A percentile compares a stretch with the other conserved stretches of the same genome.
Evolutionary conservation across 2,113 vertebrate genomes (phyloP).

Genomic region (Chaetodon auriga): DNA sequence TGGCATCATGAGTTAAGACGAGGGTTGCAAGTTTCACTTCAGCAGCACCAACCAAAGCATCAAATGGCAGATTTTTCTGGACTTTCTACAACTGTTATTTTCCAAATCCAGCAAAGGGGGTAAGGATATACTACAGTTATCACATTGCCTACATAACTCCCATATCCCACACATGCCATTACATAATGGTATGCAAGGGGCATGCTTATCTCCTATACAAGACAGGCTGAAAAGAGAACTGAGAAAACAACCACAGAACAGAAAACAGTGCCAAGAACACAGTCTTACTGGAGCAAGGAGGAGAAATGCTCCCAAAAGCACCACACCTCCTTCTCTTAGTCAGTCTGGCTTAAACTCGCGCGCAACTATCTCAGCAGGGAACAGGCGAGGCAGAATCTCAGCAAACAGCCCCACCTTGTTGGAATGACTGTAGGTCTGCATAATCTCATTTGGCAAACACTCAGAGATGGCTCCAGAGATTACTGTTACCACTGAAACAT

Average conservation of each 20-base stretch:
- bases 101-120: constrained; percentile 28
- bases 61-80: constrained; percentile 26
- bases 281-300: constrained; percentile 61
- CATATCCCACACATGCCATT: constrained; percentile 49
- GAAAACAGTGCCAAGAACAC: constrained; percentile 57
- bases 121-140: constrained; percentile 18
- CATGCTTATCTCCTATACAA: constrained; percentile 54
- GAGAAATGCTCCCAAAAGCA: constrained; percentile 60
- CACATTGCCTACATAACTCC: constrained; percentile 44
- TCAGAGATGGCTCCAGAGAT: constrained; percentile 49
- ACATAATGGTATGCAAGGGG: constrained; percentile 41
- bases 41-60: constrained; percentile 29
- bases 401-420: constrained; percentile 75
- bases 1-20: constrained; percentile 13
- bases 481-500: constrained; percentile 27
- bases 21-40: constrained; percentile 50
- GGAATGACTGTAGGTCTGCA: constrained; percentile 67
- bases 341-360: constrained; percentile 31
- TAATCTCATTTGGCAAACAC: constrained; percentile 60
- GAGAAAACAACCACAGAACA: constrained; percentile 23
- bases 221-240: constrained; percentile 45
- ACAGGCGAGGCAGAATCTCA: constrained; percentile 68
- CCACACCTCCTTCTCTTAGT: constrained; percentile 67
- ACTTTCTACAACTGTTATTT: constrained; percentile 46
- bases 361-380: constrained; percentile 61